Conservation (phyloP, 2,888 invertebrate genomes). For the Drosophila prolongata region DNA sequence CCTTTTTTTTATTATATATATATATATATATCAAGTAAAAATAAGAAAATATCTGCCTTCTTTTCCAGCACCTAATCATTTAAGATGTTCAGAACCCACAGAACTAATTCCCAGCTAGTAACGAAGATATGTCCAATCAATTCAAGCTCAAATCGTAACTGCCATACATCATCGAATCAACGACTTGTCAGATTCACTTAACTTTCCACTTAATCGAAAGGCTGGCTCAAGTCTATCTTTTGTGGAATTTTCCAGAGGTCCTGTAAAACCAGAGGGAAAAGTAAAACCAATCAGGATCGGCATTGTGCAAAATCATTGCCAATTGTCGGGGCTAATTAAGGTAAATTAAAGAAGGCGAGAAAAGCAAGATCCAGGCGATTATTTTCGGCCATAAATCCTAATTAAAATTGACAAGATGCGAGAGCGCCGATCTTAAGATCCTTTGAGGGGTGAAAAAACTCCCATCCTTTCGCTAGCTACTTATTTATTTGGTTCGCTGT, state of each 20-base stretch:
- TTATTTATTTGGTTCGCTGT: background rate
- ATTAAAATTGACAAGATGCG: constrained; percentile 74
- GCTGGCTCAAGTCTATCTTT: background rate
- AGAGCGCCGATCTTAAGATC: background rate
- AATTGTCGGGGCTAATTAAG: constrained; percentile 74
- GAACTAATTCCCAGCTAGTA: background rate
- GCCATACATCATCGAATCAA: constrained; percentile 6
- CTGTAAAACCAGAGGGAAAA: background rate
- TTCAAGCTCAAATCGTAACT: background rate
- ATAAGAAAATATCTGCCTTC: no score
- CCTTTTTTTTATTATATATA: no score
- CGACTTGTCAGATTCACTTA: constrained; percentile 15
- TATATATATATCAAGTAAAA: no score
- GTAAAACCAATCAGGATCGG: constrained; percentile 14
- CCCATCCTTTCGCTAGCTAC: constrained; percentile 6
- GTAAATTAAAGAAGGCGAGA: constrained; percentile 23
- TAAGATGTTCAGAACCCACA: background rate
- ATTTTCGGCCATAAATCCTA: constrained; percentile 72
- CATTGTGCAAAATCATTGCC: constrained; percentile 67
- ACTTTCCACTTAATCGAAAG: constrained; percentile 6
- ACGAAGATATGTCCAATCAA: background rate
- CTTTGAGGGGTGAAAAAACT: constrained; percentile 28
- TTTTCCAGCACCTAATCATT: no score
- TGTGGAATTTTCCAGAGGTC: background rate
- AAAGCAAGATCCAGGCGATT: constrained; percentile 24